phyloP scores from a whole-genome alignment of 2,888 invertebrate genomes.

The Caenorhabditis auriculariae region DNA sequence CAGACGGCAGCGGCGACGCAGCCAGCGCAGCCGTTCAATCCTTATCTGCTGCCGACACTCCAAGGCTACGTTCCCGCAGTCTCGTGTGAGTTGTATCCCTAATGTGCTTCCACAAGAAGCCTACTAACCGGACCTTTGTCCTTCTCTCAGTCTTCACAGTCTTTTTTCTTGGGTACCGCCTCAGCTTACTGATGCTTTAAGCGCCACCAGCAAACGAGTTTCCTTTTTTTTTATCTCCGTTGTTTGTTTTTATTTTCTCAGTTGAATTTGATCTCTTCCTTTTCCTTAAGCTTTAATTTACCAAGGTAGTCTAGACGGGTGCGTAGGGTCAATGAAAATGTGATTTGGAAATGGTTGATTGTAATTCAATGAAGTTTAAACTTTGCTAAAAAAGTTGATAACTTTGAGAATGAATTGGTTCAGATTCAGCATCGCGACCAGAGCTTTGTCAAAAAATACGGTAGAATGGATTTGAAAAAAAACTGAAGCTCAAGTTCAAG shows the following conservation, averaged over 20 bases:
- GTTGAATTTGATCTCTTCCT: slow-evolving; percentile 9
- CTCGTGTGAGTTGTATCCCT: slow-evolving; percentile 52
- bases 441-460: too few species aligned
- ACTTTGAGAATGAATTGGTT: too few species aligned
- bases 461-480: too few species aligned
- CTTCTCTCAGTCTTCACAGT: slow-evolving; percentile 3
- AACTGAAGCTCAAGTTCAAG: too few species aligned
- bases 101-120: slow-evolving; percentile 12
- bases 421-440: too few species aligned
- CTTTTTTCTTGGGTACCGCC: slow-evolving; percentile 1
- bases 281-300: too few species aligned
- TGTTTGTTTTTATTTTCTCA: slow-evolving; percentile 8
- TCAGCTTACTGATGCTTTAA: neutral
- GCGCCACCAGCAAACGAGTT: too few species aligned
- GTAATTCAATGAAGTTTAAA: too few species aligned
- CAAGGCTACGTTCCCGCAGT: slow-evolving; percentile 50
- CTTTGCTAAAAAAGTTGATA: too few species aligned
- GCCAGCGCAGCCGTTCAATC: slow-evolving; percentile 40
- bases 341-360: too few species aligned
- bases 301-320: too few species aligned
- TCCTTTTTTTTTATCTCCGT: slow-evolving; percentile 2
- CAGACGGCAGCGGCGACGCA: slow-evolving; percentile 19
- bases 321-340: too few species aligned
- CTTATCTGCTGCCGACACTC: slow-evolving; percentile 40
- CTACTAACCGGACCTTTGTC: neutral